Conservation (phyloP, 1,140 invertebrate genomes). For the Cyrtorhinus lividipennis region DNA sequence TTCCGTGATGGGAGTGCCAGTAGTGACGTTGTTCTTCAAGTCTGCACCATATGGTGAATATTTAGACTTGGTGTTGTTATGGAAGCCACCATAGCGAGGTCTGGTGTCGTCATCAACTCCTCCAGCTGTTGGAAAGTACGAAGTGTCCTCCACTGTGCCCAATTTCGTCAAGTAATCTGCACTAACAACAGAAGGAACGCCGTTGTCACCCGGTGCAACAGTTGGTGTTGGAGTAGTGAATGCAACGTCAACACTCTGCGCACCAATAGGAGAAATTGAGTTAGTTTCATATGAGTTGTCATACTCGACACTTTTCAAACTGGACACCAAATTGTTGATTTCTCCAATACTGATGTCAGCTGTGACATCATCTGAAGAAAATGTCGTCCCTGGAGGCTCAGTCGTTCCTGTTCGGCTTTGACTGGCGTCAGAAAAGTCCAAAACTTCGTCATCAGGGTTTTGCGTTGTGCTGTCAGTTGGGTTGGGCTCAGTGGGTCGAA, state of each 20-base stretch:
- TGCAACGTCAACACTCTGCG: background rate
- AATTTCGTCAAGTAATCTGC: constrained; percentile 4
- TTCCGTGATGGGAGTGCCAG: constrained; percentile 13
- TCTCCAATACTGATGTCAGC: constrained; percentile 15
- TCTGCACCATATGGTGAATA: constrained; percentile 32
- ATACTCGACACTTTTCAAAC: background rate
- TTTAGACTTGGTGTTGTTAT: constrained; percentile 34
- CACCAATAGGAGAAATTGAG: background rate
- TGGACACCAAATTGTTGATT: constrained; percentile 14
- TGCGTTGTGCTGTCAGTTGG: constrained; percentile 23
- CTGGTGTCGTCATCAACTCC: constrained; percentile 28
- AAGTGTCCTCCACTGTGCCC: constrained; percentile 26
- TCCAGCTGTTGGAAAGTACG: constrained; percentile 32
- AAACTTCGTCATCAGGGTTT: constrained; percentile 40
- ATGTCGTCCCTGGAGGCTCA: constrained; percentile 1
- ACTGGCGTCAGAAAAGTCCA: constrained; percentile 55
- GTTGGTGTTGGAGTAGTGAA: constrained; percentile 16
- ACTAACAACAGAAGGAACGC: constrained; percentile 4
- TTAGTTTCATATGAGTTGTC: constrained; percentile 17
- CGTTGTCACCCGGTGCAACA: constrained; percentile 11
- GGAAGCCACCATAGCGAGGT: constrained; percentile 35
- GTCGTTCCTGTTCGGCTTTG: constrained; percentile 23
- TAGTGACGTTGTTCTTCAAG: constrained; percentile 24
- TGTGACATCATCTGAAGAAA: background rate
- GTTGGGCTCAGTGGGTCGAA: constrained; percentile 56